Conservation (phyloP, 2,888 invertebrate genomes). For the Proisotoma minuta region DNA sequence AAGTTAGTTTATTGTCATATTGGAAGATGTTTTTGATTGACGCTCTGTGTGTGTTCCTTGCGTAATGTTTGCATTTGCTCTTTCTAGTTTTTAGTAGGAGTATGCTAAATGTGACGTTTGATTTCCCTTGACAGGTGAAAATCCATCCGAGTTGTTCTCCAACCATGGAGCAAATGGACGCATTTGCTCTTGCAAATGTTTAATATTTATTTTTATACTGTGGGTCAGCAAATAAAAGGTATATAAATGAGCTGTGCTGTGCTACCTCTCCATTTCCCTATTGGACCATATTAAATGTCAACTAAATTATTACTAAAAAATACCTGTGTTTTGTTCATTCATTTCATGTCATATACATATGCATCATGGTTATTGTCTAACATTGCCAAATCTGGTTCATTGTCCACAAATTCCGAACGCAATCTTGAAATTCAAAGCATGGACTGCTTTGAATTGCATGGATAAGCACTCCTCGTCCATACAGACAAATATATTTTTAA, state of each 20-base stretch:
- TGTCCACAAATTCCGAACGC: no score
- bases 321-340: neutral
- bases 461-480: no score
- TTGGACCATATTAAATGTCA: slow-evolving; percentile 42
- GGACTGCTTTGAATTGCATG: no score
- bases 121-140: slow-evolving; percentile 55
- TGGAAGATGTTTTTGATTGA: no score
- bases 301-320: slow-evolving; percentile 25
- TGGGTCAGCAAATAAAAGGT: slow-evolving; percentile 39
- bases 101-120: slow-evolving; percentile 10
- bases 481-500: no score
- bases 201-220: slow-evolving; percentile 42
- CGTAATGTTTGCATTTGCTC: no score
- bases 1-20: no score
- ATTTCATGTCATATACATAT: neutral
- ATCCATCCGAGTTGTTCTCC: slow-evolving; percentile 60
- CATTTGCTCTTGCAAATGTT: slow-evolving; percentile 38
- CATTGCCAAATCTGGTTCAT: no score
- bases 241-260: slow-evolving; percentile 23
- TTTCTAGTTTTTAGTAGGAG: no score
- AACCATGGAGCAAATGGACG: slow-evolving; percentile 48
- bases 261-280: slow-evolving; percentile 23
- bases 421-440: no score
- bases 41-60: no score
- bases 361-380: no score